phyloP scores from a whole-genome alignment of 2,888 invertebrate species.

The Hirtodrosophila confusa region DNA sequence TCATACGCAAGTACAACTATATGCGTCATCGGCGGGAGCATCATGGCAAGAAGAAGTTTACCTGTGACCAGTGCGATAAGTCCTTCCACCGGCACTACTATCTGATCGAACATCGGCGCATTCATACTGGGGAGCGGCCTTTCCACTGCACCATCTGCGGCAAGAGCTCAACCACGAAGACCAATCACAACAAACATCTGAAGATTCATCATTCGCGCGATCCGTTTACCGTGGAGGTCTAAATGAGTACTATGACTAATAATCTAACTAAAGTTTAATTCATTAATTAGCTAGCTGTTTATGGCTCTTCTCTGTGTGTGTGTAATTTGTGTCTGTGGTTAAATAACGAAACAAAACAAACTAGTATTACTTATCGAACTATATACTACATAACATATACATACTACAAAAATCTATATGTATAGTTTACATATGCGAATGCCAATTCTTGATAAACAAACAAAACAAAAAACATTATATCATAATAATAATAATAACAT shows the following conservation, averaged over 20 bases:
- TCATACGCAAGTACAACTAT: conserved; percentile 94
- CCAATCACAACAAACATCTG: conserved; percentile 95
- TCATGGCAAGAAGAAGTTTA: conserved; percentile 91
- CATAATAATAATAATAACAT: conserved; percentile 56
- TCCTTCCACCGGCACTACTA: conserved; percentile 94
- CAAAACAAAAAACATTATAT: conserved; percentile 46
- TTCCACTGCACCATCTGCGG: conserved; percentile 95
- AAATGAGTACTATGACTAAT: conserved; percentile 48
- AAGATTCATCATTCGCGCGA: conserved; percentile 95
- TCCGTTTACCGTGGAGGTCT: conserved; percentile 91
- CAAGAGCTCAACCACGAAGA: conserved; percentile 94
- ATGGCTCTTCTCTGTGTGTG: conserved; percentile 73
- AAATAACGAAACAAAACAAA: conserved; percentile 64
- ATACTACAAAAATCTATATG: conserved; percentile 12
- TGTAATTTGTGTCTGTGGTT: conserved; percentile 74
- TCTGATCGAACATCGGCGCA: conserved; percentile 93
- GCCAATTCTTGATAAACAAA: conserved; percentile 69
- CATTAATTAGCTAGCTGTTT: conserved; percentile 68
- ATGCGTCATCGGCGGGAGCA: conserved; percentile 93
- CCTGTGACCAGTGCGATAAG: conserved; percentile 91
- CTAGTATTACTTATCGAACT: conserved; percentile 74
- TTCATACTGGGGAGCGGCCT: conserved; percentile 91
- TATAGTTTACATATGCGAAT: conserved; percentile 64
- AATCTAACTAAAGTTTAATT: conserved; percentile 62
- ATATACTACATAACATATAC: conserved; percentile 25